Percentiles rank a stretch among this genome's conserved stretches.
Conservation (phyloP, 2,113 vertebrate genomes). For the Stomatorhinus ivindoensis region DNA sequence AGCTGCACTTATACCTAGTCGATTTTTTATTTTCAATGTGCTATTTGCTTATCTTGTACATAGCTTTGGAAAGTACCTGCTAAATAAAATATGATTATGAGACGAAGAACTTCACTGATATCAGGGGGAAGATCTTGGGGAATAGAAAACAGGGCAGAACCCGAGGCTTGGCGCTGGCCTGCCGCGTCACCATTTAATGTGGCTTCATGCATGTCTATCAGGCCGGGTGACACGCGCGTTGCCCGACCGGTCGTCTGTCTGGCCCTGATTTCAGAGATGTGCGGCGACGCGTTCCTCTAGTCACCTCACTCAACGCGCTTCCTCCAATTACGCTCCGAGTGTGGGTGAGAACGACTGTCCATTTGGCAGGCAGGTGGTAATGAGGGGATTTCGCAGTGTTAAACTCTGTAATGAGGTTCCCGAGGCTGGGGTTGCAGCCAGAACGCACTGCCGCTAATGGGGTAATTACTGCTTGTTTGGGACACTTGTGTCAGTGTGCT, state of each 20-base stretch:
- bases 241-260: neutral
- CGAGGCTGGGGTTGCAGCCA: conserved; percentile 43
- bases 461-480: conserved; percentile 61
- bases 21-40: neutral
- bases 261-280: neutral
- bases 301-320: conserved; percentile 45
- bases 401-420: conserved; percentile 58
- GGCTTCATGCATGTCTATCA: neutral
- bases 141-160: neutral
- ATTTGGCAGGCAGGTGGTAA: conserved; percentile 65
- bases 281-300: neutral
- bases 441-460: conserved; percentile 57
- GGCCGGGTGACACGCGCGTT: neutral
- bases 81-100: neutral
- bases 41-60: neutral
- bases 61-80: neutral
- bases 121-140: neutral
- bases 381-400: conserved; percentile 46
- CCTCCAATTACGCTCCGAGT: conserved; percentile 32
- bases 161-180: neutral
- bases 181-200: neutral
- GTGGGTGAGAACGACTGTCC: conserved; percentile 33
- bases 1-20: neutral
- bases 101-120: neutral
- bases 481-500: conserved; percentile 35